These are phyloP conservation scores for Hydropsyche tenuis DNA, from an alignment of 1,140 invertebrate species.

Conservation along the genomic window DNA sequence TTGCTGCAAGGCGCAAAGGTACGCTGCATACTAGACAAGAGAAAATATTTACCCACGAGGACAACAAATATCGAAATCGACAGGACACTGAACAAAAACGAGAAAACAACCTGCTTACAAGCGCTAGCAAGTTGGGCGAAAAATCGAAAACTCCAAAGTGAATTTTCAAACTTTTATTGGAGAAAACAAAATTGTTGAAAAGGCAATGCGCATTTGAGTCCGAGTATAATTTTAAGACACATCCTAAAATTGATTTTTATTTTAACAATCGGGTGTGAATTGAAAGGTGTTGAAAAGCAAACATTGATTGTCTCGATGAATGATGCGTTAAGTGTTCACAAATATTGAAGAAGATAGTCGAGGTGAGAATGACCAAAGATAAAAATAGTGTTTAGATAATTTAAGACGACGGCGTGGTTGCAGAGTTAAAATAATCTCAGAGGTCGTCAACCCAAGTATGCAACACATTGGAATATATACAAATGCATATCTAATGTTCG, in stretches of 20 bases:
- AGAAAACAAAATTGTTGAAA: too few species aligned
- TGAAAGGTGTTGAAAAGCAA: neutral
- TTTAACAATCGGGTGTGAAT: too few species aligned
- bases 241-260: too few species aligned
- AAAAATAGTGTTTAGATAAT: constrained; percentile 1
- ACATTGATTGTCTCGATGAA: constrained; percentile 7
- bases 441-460: too few species aligned
- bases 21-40: neutral
- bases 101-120: neutral
- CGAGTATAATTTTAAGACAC: too few species aligned
- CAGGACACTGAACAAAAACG: neutral
- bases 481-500: too few species aligned
- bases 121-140: too few species aligned
- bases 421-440: neutral
- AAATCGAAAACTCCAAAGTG: too few species aligned
- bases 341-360: neutral
- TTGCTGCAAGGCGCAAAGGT: neutral
- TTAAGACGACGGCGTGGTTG: constrained; percentile 10
- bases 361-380: constrained; percentile 11
- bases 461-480: too few species aligned
- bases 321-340: constrained; percentile 3
- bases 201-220: too few species aligned
- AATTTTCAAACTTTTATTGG: too few species aligned
- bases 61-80: constrained; percentile 25
- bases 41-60: constrained; percentile 3